These are phyloP conservation scores for Cricetomys ansorgei DNA, from an alignment of 2,113 vertebrate genomes.

Conservation along the genomic window DNA sequence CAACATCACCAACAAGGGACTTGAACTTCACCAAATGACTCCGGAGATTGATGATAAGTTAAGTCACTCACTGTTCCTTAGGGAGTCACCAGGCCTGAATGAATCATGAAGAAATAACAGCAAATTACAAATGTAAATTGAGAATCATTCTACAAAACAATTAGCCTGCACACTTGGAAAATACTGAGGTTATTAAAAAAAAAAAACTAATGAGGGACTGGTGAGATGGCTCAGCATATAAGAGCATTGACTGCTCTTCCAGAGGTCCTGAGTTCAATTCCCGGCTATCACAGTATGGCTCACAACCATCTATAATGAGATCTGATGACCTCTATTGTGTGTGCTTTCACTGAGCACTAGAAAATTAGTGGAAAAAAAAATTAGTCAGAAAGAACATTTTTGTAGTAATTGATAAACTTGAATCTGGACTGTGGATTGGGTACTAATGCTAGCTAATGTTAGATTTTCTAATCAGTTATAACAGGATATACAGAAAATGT, in stretches of 20 bases:
- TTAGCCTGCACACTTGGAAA: background rate
- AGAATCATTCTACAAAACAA: slow-evolving; percentile 12
- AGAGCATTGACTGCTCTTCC: too few relatives aligned
- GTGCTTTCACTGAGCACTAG: background rate
- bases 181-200: background rate
- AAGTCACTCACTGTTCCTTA: background rate
- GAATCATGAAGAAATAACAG: background rate
- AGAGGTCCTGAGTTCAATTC: too few relatives aligned
- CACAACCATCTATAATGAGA: too few relatives aligned
- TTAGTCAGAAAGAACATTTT: background rate
- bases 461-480: background rate
- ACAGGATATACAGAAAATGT: background rate
- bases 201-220: background rate
- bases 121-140: background rate
- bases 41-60: background rate
- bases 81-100: background rate
- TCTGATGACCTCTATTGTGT: background rate
- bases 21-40: background rate
- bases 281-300: too few relatives aligned
- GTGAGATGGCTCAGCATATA: too few relatives aligned
- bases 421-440: background rate
- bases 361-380: background rate
- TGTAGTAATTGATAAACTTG: background rate
- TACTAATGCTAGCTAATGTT: background rate
- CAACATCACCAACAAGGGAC: background rate